Percentiles rank a stretch among this genome's conserved stretches.
Evolutionary conservation across 2,797 vertebrate species (phyloP).

Genomic region (Ctenopoma kingsleyae): DNA sequence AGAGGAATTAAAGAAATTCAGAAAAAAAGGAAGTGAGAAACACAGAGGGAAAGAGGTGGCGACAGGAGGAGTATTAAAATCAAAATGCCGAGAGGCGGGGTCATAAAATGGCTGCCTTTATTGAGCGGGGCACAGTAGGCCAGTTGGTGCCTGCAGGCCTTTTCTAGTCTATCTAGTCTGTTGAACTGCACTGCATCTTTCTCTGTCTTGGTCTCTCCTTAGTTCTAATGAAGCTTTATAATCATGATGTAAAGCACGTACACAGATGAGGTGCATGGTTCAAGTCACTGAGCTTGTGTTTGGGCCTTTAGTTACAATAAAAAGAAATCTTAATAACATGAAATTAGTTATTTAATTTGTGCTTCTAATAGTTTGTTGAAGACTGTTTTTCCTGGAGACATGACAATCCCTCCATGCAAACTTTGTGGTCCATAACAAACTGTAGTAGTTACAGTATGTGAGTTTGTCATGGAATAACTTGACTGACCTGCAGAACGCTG

Average conservation of each 20-base stretch:
- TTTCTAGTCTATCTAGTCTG: constrained; percentile 32
- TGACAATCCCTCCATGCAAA: no score
- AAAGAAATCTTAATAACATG: no score
- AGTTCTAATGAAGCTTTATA: constrained; percentile 5
- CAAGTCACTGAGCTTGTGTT: no score
- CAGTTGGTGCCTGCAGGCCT: constrained; percentile 58
- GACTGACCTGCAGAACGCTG: no score
- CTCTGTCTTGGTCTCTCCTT: constrained; percentile 12
- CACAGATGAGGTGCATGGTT: no score
- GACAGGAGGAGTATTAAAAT: constrained; percentile 69
- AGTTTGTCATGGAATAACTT: no score
- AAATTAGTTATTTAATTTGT: no score
- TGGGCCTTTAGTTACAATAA: not conserved
- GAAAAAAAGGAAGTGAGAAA: constrained; percentile 24
- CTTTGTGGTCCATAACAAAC: no score
- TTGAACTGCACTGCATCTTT: constrained; percentile 34
- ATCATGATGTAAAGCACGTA: not conserved
- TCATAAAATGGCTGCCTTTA: constrained; percentile 71
- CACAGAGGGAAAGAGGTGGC: constrained; percentile 9
- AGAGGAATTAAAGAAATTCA: constrained; percentile 25
- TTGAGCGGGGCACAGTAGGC: constrained; percentile 64
- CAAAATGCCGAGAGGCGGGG: constrained; percentile 62
- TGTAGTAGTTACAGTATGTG: no score
- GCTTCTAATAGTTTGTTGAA: not conserved
- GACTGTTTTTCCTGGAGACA: no score